phyloP scores from a whole-genome alignment of 2,113 vertebrate genomes.

The Mirounga angustirostris region DNA sequence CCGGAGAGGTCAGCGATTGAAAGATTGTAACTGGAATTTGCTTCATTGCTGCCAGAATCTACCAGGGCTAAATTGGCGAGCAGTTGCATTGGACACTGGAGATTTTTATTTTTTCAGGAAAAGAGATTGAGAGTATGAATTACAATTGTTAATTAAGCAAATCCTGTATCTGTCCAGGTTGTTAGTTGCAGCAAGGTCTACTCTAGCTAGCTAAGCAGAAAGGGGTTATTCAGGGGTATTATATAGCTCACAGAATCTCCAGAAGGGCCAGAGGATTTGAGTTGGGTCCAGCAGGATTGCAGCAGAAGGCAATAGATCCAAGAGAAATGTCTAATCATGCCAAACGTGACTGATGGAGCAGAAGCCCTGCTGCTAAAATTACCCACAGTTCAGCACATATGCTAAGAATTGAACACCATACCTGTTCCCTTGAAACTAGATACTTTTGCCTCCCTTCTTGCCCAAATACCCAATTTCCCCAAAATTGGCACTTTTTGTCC shows the following conservation, averaged over 20 bases:
- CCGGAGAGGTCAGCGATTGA: neutral
- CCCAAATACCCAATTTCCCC: neutral
- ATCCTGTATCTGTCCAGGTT: neutral
- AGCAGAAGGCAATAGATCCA: slow-evolving; percentile 44
- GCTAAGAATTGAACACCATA: neutral
- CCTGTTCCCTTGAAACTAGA: neutral
- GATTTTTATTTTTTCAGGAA: slow-evolving; percentile 32
- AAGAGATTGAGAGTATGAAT: neutral
- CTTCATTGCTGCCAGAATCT: neutral
- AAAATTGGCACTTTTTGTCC: neutral
- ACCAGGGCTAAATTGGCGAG: neutral
- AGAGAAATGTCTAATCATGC: neutral
- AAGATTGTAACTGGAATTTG: neutral
- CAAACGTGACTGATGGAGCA: neutral
- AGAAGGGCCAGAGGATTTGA: neutral
- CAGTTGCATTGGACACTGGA: neutral
- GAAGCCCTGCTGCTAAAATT: neutral
- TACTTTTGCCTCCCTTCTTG: neutral
- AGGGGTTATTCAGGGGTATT: neutral
- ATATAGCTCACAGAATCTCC: slow-evolving; percentile 33
- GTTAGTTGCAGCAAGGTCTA: neutral
- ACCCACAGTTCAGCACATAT: neutral
- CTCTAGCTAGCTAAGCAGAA: slow-evolving; percentile 21
- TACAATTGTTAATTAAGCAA: neutral
- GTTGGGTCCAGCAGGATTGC: neutral